Percentiles rank a stretch among this genome's conserved stretches.
These are phyloP conservation scores for Cassiopea xamachana DNA, from an alignment of 30 jellyfish, hydroid and myxozoan genomes.

Conservation along the genomic window DNA sequence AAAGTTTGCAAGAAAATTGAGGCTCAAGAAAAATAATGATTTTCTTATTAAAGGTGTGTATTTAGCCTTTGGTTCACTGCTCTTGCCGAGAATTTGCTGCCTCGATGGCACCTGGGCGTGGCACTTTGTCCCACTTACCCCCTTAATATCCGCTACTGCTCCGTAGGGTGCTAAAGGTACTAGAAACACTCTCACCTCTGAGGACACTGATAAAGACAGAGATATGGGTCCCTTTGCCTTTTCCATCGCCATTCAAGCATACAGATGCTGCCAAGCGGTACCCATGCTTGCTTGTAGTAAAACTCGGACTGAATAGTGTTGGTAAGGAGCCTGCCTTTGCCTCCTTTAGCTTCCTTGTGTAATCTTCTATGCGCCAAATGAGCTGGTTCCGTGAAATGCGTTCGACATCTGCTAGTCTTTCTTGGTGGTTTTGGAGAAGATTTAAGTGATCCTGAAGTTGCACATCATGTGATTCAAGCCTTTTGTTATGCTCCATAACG, in stretches of 20 bases:
- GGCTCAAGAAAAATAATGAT: too few species aligned
- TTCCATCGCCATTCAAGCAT: slow-evolving; percentile 98
- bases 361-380: slow-evolving; percentile 97
- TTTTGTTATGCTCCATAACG: slow-evolving; percentile 92
- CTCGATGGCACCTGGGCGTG: too few species aligned
- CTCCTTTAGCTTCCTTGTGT: slow-evolving; percentile 88
- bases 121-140: too few species aligned
- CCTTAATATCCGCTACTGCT: too few species aligned
- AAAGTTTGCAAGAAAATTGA: too few species aligned
- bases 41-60: too few species aligned
- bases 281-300: slow-evolving; percentile 96
- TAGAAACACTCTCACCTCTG: slow-evolving; percentile 70
- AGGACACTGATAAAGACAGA: slow-evolving; percentile 95
- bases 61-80: too few species aligned
- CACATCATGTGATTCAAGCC: slow-evolving; percentile 91
- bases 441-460: slow-evolving; percentile 95
- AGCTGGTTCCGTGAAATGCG: slow-evolving; percentile 90
- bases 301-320: slow-evolving; percentile 98
- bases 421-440: slow-evolving; percentile 92
- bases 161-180: too few species aligned
- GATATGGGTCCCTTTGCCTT: slow-evolving; percentile 98
- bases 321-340: slow-evolving; percentile 94
- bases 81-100: too few species aligned
- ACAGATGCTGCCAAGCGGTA: slow-evolving; percentile 93
- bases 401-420: slow-evolving; percentile 86